Percentiles rank a stretch among this genome's conserved stretches.
These are phyloP conservation scores for Chrysotoxum bicinctum DNA, from an alignment of 2,888 invertebrate genomes.

Conservation along the genomic window DNA sequence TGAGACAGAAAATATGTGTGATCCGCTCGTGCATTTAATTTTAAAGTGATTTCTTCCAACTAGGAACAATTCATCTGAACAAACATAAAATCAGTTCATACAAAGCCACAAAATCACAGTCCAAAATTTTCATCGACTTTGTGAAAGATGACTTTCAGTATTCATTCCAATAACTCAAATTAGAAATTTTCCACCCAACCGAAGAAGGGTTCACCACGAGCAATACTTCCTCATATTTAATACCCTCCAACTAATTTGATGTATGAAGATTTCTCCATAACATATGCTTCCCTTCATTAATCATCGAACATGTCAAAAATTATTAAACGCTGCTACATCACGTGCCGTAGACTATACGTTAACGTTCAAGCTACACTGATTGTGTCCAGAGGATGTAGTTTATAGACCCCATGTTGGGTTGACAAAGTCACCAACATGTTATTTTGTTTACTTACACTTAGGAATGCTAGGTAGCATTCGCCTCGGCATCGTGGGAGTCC, in stretches of 20 bases:
- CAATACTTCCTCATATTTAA: slow-evolving; percentile 24
- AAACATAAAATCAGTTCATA: too few species aligned
- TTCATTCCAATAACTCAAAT: slow-evolving; percentile 15
- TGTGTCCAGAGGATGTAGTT: slow-evolving; percentile 2
- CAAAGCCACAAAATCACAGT: too few species aligned
- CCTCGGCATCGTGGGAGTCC: not conserved
- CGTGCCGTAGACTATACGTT: not conserved
- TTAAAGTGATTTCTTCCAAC: too few species aligned
- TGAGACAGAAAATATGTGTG: too few species aligned
- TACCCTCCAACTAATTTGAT: not conserved
- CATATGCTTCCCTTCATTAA: slow-evolving; percentile 45
- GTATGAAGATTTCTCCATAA: not conserved
- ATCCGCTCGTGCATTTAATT: too few species aligned
- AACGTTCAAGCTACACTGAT: slow-evolving; percentile 8
- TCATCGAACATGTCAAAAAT: slow-evolving; percentile 63
- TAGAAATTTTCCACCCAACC: not conserved
- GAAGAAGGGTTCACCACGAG: not conserved
- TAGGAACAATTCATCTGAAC: too few species aligned
- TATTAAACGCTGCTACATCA: slow-evolving; percentile 42
- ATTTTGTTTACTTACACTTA: slow-evolving; percentile 59
- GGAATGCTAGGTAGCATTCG: not conserved
- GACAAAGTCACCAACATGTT: slow-evolving; percentile 27
- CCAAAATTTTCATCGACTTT: not conserved
- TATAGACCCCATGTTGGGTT: slow-evolving; percentile 3
- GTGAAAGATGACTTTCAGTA: not conserved